A percentile compares a stretch with the other conserved stretches of the same genome.
These are phyloP conservation scores for Siphlonurus alternatus DNA, from an alignment of 2,888 invertebrate species.

Conservation along the genomic window DNA sequence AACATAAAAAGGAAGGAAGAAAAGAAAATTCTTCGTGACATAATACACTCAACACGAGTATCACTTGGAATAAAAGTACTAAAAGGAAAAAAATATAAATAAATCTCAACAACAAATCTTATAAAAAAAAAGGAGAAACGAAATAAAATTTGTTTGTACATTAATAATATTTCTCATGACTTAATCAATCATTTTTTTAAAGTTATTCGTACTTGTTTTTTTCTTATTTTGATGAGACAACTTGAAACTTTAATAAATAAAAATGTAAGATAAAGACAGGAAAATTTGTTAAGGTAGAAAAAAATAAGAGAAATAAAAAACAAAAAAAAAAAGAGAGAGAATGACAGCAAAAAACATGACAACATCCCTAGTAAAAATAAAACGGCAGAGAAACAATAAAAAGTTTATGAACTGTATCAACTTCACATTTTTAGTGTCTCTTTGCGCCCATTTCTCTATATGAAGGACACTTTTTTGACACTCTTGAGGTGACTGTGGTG, in stretches of 20 bases:
- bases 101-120: not conserved
- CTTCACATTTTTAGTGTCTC: conserved; percentile 1
- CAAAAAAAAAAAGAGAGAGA: not conserved
- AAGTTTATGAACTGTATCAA: conserved; percentile 4
- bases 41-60: not conserved
- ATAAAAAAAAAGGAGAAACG: not conserved
- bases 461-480: too few relatives aligned
- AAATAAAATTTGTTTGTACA: not conserved
- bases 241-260: not conserved
- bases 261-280: not conserved
- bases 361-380: not conserved
- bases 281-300: not conserved
- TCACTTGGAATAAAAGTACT: not conserved
- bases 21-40: not conserved
- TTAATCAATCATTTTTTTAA: not conserved
- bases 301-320: too few relatives aligned
- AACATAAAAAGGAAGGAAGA: not conserved
- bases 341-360: not conserved
- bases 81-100: too few relatives aligned
- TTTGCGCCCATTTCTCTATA: not conserved
- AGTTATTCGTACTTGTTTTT: not conserved
- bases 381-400: not conserved
- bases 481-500: too few relatives aligned
- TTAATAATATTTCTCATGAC: not conserved
- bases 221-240: too few relatives aligned